These are phyloP conservation scores for Strigamia maritima DNA, from an alignment of 2,888 invertebrate genomes.

Conservation along the genomic window DNA sequence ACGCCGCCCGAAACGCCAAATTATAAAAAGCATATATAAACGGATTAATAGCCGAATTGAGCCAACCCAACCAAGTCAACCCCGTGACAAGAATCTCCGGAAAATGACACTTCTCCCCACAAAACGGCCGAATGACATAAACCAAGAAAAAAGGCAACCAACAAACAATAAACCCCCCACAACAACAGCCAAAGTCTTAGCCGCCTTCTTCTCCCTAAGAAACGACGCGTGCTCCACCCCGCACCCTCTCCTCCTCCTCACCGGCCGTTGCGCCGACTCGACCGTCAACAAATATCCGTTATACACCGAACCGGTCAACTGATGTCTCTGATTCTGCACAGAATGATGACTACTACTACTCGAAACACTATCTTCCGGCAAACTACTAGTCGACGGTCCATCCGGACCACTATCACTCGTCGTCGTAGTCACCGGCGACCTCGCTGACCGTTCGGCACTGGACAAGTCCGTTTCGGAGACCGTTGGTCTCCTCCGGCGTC, in stretches of 20 bases:
- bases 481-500: constrained; percentile 42
- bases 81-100: constrained; percentile 64
- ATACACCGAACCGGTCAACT: neutral
- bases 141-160: constrained; percentile 85
- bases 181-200: constrained; percentile 79
- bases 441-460: neutral
- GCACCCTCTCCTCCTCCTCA: neutral
- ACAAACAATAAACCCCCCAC: constrained; percentile 84
- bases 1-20: constrained; percentile 78
- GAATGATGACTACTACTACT: constrained; percentile 1
- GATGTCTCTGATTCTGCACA: neutral
- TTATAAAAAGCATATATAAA: constrained; percentile 89
- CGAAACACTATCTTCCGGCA: neutral
- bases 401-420: neutral
- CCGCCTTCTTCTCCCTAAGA: constrained; percentile 79
- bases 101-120: constrained; percentile 57
- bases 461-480: constrained; percentile 39
- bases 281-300: neutral
- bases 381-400: neutral
- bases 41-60: constrained; percentile 84
- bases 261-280: neutral
- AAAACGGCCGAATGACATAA: constrained; percentile 75
- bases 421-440: neutral
- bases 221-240: constrained; percentile 49
- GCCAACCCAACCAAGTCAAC: constrained; percentile 83